A percentile compares a stretch with the other conserved stretches of the same genome.
phyloP scores from a whole-genome alignment of 2,888 invertebrate species.

The Drosophila merina region DNA sequence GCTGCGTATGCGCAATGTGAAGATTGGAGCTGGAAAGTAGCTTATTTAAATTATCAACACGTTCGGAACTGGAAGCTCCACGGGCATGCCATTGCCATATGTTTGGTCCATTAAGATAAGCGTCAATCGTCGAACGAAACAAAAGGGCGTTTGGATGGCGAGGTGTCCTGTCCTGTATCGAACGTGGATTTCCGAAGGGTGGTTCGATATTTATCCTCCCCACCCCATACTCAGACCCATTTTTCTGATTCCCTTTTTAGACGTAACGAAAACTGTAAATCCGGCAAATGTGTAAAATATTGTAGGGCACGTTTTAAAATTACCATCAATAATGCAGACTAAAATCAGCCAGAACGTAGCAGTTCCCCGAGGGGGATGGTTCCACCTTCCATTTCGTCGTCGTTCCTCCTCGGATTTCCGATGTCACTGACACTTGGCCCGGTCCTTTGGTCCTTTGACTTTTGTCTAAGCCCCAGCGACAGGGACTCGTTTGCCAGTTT shows the following conservation, averaged over 20 bases:
- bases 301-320: conserved; percentile 80
- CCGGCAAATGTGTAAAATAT: conserved; percentile 79
- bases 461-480: conserved; percentile 55
- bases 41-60: conserved; percentile 81
- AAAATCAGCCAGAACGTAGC: conserved; percentile 24
- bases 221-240: background rate
- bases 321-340: conserved; percentile 76
- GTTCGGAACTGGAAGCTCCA: conserved; percentile 49
- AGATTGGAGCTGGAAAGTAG: conserved; percentile 60
- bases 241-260: conserved; percentile 29
- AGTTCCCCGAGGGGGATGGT: conserved; percentile 24
- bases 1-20: conserved; percentile 76
- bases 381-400: conserved; percentile 4
- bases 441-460: conserved; percentile 54
- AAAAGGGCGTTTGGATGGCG: conserved; percentile 40
- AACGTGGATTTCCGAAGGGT: conserved; percentile 6
- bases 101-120: conserved; percentile 80
- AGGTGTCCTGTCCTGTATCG: background rate
- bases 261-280: conserved; percentile 68
- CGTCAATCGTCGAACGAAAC: conserved; percentile 72
- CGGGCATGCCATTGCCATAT: conserved; percentile 57
- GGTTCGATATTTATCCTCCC: conserved; percentile 5
- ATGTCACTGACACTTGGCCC: conserved; percentile 66
- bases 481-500: conserved; percentile 61
- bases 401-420: conserved; percentile 15